phyloP scores from a whole-genome alignment of 2,888 invertebrate genomes.

The Callyntrura guangdongensis region DNA sequence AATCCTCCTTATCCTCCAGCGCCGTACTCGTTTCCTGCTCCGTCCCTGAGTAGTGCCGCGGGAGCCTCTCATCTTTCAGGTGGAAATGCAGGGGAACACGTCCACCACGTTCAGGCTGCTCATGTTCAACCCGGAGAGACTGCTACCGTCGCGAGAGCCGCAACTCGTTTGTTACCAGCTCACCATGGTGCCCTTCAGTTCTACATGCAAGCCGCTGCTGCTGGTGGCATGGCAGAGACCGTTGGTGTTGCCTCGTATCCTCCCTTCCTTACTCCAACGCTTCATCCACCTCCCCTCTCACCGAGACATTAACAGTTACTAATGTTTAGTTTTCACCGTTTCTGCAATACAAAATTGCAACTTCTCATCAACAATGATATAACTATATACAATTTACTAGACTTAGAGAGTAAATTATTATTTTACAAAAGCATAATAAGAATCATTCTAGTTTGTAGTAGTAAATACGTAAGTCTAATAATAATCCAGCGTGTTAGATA shows the following conservation, averaged over 20 bases:
- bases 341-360: slow-evolving; percentile 65
- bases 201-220: slow-evolving; percentile 80
- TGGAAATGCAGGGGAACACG: slow-evolving; percentile 77
- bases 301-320: slow-evolving; percentile 81
- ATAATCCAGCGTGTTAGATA: slow-evolving; percentile 41
- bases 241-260: slow-evolving; percentile 80
- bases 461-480: background rate
- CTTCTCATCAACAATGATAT: slow-evolving; percentile 66
- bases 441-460: slow-evolving; percentile 16
- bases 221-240: slow-evolving; percentile 80
- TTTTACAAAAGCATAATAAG: slow-evolving; percentile 55
- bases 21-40: slow-evolving; percentile 79
- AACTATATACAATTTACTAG: background rate
- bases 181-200: slow-evolving; percentile 80
- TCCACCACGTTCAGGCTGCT: slow-evolving; percentile 80
- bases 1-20: slow-evolving; percentile 80
- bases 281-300: slow-evolving; percentile 81
- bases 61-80: slow-evolving; percentile 78
- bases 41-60: slow-evolving; percentile 76
- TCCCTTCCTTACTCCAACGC: slow-evolving; percentile 78
- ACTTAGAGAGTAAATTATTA: slow-evolving; percentile 42
- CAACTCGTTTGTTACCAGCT: slow-evolving; percentile 80
- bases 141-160: slow-evolving; percentile 76
- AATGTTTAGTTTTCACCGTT: slow-evolving; percentile 60
- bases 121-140: slow-evolving; percentile 81